These are phyloP conservation scores for Acleris cristana DNA, from an alignment of 2,888 invertebrate species.

Conservation along the genomic window DNA sequence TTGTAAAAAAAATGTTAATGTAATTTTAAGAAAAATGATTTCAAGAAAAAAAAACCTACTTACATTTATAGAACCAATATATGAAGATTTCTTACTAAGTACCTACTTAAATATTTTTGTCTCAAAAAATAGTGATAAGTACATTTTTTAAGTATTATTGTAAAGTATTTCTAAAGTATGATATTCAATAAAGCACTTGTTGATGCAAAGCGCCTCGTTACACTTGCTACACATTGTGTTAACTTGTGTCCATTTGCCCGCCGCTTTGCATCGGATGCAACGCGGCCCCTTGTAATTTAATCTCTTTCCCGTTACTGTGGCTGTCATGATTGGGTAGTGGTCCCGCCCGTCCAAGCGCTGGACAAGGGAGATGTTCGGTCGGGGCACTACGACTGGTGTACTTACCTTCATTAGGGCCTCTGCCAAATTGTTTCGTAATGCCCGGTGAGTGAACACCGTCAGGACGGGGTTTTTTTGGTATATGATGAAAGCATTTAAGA, in stretches of 20 bases:
- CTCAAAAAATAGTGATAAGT: no score
- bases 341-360: constrained; percentile 6
- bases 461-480: constrained; percentile 1
- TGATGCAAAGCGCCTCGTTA: constrained; percentile 8
- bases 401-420: background rate
- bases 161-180: constrained; percentile 3
- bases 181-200: constrained; percentile 11
- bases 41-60: no score
- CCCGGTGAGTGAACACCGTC: constrained; percentile 1
- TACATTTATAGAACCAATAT: no score
- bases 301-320: background rate
- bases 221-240: constrained; percentile 10
- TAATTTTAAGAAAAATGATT: no score
- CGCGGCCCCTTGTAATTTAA: constrained; percentile 2
- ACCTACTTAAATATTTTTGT: no score
- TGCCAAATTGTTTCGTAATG: constrained; percentile 3
- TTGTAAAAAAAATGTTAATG: no score
- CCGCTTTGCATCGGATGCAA: constrained; percentile 10
- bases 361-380: background rate
- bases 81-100: no score
- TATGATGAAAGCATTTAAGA: constrained; percentile 33
- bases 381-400: constrained; percentile 3
- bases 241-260: constrained; percentile 1
- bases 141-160: no score
- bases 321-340: constrained; percentile 2